Percentiles rank a stretch among this genome's conserved stretches.
These are phyloP conservation scores for Formica exsecta DNA, from an alignment of 1,140 invertebrate genomes.

Conservation along the genomic window DNA sequence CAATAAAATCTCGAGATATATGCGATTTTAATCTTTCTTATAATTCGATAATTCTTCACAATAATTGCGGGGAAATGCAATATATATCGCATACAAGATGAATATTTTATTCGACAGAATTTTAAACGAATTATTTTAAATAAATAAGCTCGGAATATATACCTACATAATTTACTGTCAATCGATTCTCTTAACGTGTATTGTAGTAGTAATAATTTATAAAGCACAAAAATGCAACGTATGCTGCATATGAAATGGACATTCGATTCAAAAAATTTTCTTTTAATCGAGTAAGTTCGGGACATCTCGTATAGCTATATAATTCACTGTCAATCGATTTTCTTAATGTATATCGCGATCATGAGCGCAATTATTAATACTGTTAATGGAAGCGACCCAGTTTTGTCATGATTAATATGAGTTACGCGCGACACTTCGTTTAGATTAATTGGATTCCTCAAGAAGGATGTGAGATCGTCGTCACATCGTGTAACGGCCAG, in stretches of 20 bases:
- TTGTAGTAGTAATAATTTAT: background rate
- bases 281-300: background rate
- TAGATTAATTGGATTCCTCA: slow-evolving; percentile 52
- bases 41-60: background rate
- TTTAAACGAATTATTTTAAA: background rate
- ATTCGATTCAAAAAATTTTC: no score
- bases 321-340: slow-evolving; percentile 42
- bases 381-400: slow-evolving; percentile 54
- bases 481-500: background rate
- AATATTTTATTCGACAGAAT: background rate
- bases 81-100: no score
- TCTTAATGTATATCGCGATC: slow-evolving; percentile 8
- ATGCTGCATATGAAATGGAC: no score
- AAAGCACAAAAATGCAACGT: no score
- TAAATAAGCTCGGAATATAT: no score
- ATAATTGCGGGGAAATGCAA: background rate
- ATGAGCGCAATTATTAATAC: slow-evolving; percentile 42
- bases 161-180: slow-evolving; percentile 3
- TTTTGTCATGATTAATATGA: slow-evolving; percentile 48
- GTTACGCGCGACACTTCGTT: slow-evolving; percentile 25
- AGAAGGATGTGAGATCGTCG: background rate
- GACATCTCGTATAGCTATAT: background rate
- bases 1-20: slow-evolving; percentile 6
- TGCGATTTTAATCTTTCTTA: background rate
- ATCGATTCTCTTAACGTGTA: slow-evolving; percentile 29